Evolutionary conservation across 2,888 invertebrate genomes (phyloP).

Genomic region (Trichacis sp.): DNA sequence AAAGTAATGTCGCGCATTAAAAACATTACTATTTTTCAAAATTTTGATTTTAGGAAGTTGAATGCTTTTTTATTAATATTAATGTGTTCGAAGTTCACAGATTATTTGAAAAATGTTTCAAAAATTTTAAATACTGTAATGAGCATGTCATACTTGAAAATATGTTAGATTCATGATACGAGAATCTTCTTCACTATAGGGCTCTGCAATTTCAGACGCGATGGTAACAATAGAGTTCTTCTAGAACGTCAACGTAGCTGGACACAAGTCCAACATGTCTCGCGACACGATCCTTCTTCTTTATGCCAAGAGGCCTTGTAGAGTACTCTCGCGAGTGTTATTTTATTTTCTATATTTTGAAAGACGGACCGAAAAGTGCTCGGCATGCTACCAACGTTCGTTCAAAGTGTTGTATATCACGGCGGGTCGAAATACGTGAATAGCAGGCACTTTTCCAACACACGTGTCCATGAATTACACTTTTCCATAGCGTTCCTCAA

Average conservation of each 20-base stretch:
- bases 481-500: too few relatives aligned
- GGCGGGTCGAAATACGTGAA: slow-evolving; percentile 27
- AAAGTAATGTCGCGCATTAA: too few relatives aligned
- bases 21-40: too few relatives aligned
- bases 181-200: neutral
- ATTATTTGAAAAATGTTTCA: too few relatives aligned
- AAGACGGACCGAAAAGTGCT: slow-evolving; percentile 42
- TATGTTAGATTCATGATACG: too few relatives aligned
- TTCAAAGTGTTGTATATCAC: slow-evolving; percentile 35
- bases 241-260: slow-evolving; percentile 26
- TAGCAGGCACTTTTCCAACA: slow-evolving; percentile 22
- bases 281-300: slow-evolving; percentile 46
- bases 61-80: too few relatives aligned
- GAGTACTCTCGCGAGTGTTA: slow-evolving; percentile 44
- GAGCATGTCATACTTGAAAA: too few relatives aligned
- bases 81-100: too few relatives aligned
- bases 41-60: too few relatives aligned
- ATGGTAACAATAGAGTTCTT: slow-evolving; percentile 29
- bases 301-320: slow-evolving; percentile 41
- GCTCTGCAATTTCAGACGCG: slow-evolving; percentile 24
- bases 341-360: slow-evolving; percentile 45
- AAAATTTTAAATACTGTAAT: too few relatives aligned
- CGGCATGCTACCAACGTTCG: slow-evolving; percentile 31
- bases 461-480: neutral
- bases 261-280: slow-evolving; percentile 29